phyloP scores from a whole-genome alignment of 2,797 vertebrate genomes.

The Nasua narica region DNA sequence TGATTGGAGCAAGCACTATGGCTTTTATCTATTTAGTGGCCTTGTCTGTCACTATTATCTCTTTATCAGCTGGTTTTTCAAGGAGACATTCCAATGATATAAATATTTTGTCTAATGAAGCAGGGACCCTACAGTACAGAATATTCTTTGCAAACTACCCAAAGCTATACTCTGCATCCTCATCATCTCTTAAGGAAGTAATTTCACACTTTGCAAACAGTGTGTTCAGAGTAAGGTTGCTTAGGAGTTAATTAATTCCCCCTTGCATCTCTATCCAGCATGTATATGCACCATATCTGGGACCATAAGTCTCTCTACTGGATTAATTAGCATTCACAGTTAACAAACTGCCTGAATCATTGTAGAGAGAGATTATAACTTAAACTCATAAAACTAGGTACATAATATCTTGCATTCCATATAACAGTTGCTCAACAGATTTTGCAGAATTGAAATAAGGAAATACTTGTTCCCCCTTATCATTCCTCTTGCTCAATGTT shows the following conservation, averaged over 20 bases:
- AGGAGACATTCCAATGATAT: constrained; percentile 38
- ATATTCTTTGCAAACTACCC: constrained; percentile 14
- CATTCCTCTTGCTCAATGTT: neutral
- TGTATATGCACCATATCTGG: constrained; percentile 5
- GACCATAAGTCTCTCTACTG: constrained; percentile 52
- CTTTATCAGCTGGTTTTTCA: constrained; percentile 33
- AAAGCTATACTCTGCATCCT: neutral
- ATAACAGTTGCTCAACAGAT: neutral
- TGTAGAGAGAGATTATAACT: constrained; percentile 68
- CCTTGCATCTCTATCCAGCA: neutral
- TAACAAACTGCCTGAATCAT: constrained; percentile 71
- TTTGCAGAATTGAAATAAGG: constrained; percentile 10
- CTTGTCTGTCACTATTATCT: constrained; percentile 60
- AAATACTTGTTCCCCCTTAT: neutral
- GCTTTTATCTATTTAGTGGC: constrained; percentile 24
- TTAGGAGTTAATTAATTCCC: constrained; percentile 68
- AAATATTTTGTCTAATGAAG: constrained; percentile 57
- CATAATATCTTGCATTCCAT: neutral
- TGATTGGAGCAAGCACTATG: constrained; percentile 1
- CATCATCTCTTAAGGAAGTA: neutral
- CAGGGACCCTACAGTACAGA: neutral
- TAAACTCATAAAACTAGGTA: constrained; percentile 55
- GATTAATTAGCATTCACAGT: constrained; percentile 64
- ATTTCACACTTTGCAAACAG: constrained; percentile 32
- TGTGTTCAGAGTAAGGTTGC: constrained; percentile 37